A percentile compares a stretch with the other conserved stretches of the same genome.
phyloP scores from a whole-genome alignment of 2,888 invertebrate genomes.

The Icerya purchasi region DNA sequence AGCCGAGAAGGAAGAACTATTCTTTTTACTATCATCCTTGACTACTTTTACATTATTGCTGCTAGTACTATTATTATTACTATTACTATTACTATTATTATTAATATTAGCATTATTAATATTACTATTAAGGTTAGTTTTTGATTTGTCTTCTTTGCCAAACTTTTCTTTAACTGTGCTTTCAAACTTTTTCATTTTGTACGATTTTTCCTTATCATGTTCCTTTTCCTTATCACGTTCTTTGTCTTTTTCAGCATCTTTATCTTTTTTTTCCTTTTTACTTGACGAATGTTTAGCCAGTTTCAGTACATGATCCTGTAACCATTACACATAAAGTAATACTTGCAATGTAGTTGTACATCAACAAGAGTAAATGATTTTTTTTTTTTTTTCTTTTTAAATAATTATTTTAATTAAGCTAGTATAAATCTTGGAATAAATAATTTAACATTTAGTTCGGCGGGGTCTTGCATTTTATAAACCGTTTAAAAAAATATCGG shows the following conservation, averaged over 20 bases:
- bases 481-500: no score
- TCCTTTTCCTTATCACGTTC: slow-evolving; percentile 34
- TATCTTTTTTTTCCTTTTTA: slow-evolving; percentile 26
- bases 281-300: slow-evolving; percentile 25
- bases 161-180: slow-evolving; percentile 18
- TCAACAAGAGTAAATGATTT: not conserved
- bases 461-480: no score
- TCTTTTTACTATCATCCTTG: slow-evolving; percentile 10
- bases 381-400: not conserved
- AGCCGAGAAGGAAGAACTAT: slow-evolving; percentile 6
- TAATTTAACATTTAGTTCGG: not conserved
- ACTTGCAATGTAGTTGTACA: no score
- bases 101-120: slow-evolving; percentile 24
- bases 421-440: not conserved
- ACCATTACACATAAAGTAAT: not conserved
- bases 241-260: slow-evolving; percentile 39
- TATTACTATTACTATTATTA: slow-evolving; percentile 8
- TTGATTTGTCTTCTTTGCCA: slow-evolving; percentile 19
- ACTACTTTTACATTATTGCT: slow-evolving; percentile 5
- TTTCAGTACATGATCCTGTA: slow-evolving; percentile 15
- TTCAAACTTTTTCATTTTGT: no score
- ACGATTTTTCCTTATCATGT: slow-evolving; percentile 18
- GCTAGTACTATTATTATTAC: not conserved
- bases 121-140: slow-evolving; percentile 23
- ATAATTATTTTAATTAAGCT: no score